Base-by-base conservation (phyloP, 2,113 vertebrate genomes). In the Crotalus viridis region DNA sequence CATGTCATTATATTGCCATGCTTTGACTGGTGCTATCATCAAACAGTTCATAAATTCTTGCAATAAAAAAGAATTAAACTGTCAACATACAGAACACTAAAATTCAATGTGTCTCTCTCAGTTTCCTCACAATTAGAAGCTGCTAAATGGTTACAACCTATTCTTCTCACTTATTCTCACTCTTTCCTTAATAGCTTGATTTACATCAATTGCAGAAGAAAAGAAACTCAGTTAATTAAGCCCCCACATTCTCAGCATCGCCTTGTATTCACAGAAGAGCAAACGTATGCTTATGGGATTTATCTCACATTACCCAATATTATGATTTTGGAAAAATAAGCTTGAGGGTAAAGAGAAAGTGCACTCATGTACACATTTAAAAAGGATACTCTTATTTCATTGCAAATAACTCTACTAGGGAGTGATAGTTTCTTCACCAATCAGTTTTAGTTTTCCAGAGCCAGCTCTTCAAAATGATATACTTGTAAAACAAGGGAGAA, bases 31-130 rank as follows among this genome's bases (percentile, higher is more conserved):
- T 94, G 92, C 90, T 94, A 91, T 95, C 91, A 43, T 93, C 95
- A 93, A 93, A 96, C 19, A 94, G 92, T 93, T 92, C 95, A 96
- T 96, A 96, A 97, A 97, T 96, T 95, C 92, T 92, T 92, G 87
- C 93, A 93, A 88, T 95, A 92, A 94, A 91, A 93, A 92, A 95
- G 51, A 86, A 39, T 88, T 93, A 92, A 94, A 89, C 28, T 94
- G 43, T 93, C 93, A 92, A 7, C 21, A 87, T 51, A 93, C 91
- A 90, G 85, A 91, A 51, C 88, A 87, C 87, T 95, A 94, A 94
- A 90, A 94, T 95, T 93, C 92, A 89, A 69, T 88, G 91, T 90
- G 46, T 95, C 94, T 51, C 90, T 74, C 96, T 95, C 91, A 2
- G 0, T 95, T 94, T 94, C 94, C 57, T 96, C 89, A 93, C 95